A percentile compares a stretch with the other conserved stretches of the same genome.
Conservation (phyloP, 64 coral and sea anemone genomes). For the Dendronephthya gigantea region DNA sequence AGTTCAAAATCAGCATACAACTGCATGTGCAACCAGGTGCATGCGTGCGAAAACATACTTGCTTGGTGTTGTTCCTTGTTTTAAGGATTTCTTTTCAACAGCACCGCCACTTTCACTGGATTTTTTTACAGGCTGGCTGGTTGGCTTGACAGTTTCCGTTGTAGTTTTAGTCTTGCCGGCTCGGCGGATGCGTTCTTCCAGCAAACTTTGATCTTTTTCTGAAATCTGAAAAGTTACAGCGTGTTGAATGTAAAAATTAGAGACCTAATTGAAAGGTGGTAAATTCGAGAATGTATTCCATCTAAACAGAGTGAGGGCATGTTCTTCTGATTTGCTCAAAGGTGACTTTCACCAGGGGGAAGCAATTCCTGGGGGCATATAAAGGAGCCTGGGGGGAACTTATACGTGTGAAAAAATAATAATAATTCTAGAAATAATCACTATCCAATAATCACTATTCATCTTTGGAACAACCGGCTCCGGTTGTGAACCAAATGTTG, state of each 20-base stretch:
- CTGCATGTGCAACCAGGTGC: neutral
- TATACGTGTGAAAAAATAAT: no score
- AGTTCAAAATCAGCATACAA: neutral
- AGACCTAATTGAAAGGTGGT: no score
- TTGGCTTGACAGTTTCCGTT: conserved; percentile 42
- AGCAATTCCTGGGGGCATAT: no score
- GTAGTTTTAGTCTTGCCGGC: conserved; percentile 53
- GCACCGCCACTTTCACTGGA: conserved; percentile 23
- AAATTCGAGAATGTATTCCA: no score
- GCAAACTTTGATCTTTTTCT: conserved; percentile 87
- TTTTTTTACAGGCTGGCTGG: conserved; percentile 24
- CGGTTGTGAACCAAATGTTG: no score
- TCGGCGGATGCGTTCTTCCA: conserved; percentile 90
- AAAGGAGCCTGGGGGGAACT: no score
- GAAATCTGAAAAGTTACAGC: conserved; percentile 41
- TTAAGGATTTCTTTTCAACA: conserved; percentile 36
- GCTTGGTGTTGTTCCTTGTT: conserved; percentile 12
- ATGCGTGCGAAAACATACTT: conserved; percentile 4
- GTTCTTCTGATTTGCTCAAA: no score
- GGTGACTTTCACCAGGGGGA: no score
- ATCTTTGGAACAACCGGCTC: no score
- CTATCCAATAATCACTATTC: no score
- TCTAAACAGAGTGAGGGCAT: no score
- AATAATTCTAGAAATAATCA: no score
- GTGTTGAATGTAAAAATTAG: neutral